phyloP scores from a whole-genome alignment of 2,888 invertebrate genomes.

The Norana najaformis region DNA sequence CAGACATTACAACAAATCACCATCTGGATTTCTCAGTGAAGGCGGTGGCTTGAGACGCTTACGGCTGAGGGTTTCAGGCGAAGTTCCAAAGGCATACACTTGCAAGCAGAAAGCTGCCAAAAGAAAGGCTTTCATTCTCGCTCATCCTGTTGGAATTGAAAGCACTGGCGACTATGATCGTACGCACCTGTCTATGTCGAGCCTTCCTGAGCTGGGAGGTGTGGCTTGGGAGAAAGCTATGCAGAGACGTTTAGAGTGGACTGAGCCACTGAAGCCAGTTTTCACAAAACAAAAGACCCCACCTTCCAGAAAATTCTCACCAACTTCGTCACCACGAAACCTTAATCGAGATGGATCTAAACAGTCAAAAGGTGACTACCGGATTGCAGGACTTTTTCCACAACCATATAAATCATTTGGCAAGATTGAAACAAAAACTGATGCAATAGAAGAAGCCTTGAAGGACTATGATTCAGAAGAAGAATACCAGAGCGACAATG shows the following conservation, averaged over 20 bases:
- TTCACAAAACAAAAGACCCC: neutral
- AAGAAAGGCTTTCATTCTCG: constrained; percentile 41
- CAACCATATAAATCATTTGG: constrained; percentile 47
- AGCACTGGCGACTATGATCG: constrained; percentile 44
- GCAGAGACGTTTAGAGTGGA: constrained; percentile 34
- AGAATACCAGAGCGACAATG: neutral
- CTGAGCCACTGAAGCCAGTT: constrained; percentile 18
- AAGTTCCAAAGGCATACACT: constrained; percentile 45
- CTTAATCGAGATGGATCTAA: neutral
- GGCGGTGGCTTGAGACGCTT: constrained; percentile 31
- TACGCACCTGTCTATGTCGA: constrained; percentile 38
- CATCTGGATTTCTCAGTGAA: neutral
- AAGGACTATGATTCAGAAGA: constrained; percentile 8
- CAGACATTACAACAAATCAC: constrained; percentile 8
- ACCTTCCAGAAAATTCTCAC: neutral
- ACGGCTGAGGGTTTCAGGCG: constrained; percentile 42
- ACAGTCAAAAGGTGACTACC: neutral
- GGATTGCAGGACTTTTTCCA: constrained; percentile 33
- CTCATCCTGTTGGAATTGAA: constrained; percentile 42
- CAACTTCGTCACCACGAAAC: neutral
- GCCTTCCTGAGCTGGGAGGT: constrained; percentile 28
- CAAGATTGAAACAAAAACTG: constrained; percentile 45
- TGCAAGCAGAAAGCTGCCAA: constrained; percentile 36
- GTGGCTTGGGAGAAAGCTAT: neutral
- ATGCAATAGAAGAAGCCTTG: constrained; percentile 41